Percentiles rank a stretch among this genome's conserved stretches.
These are phyloP conservation scores for Drosophila pseudoobscura DNA, from an alignment of 1,140 invertebrate genomes.

Conservation along the genomic window DNA sequence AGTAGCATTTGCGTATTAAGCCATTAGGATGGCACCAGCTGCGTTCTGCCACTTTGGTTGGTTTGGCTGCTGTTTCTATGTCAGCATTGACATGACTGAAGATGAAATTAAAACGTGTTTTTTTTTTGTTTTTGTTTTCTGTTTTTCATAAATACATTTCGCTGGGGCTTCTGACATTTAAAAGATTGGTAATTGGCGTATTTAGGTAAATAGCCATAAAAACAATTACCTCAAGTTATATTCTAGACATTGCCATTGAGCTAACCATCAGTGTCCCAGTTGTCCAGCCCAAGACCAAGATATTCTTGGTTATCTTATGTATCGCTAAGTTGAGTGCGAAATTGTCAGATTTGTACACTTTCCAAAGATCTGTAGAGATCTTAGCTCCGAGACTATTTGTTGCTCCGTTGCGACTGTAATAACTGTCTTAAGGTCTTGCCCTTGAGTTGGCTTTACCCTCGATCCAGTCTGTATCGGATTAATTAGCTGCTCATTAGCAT, in stretches of 20 bases:
- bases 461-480: slow-evolving; percentile 54
- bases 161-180: slow-evolving; percentile 71
- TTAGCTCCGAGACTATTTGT: not conserved
- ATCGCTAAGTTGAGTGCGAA: not conserved
- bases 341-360: not conserved
- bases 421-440: slow-evolving; percentile 23
- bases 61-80: slow-evolving; percentile 61
- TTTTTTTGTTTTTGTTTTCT: slow-evolving; percentile 18
- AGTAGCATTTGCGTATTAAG: slow-evolving; percentile 55
- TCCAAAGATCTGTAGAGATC: too few species aligned
- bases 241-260: slow-evolving; percentile 53
- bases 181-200: slow-evolving; percentile 60
- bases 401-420: slow-evolving; percentile 9
- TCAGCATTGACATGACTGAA: slow-evolving; percentile 52
- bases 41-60: slow-evolving; percentile 39
- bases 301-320: slow-evolving; percentile 10
- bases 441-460: slow-evolving; percentile 30
- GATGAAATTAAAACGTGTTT: slow-evolving; percentile 74
- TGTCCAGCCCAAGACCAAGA: slow-evolving; percentile 6
- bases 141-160: slow-evolving; percentile 49
- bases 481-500: slow-evolving; percentile 69
- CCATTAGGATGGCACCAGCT: slow-evolving; percentile 55
- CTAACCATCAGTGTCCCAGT: not conserved
- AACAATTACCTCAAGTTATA: slow-evolving; percentile 36
- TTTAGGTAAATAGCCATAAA: slow-evolving; percentile 72